These are phyloP conservation scores for Cygnus atratus DNA, from an alignment of 2,113 vertebrate species.

Conservation along the genomic window DNA sequence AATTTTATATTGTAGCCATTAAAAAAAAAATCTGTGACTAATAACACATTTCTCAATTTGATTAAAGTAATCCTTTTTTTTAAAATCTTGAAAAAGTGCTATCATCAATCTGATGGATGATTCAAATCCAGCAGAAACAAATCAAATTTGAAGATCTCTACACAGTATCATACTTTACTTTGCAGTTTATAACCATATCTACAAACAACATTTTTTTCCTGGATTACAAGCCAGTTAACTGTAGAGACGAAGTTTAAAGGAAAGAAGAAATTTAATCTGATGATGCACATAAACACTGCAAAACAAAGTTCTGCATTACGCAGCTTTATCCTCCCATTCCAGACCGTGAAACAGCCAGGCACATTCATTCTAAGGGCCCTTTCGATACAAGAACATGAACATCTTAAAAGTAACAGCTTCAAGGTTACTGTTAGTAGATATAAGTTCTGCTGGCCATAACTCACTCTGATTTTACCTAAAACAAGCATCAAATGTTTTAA, in stretches of 20 bases:
- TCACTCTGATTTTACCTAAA: background rate
- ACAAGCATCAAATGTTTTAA: background rate
- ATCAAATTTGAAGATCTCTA: background rate
- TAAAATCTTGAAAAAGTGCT: background rate
- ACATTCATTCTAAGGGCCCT: background rate
- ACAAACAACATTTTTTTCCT: background rate
- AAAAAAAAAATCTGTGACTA: background rate
- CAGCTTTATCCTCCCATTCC: background rate
- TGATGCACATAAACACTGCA: background rate
- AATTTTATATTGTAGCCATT: background rate
- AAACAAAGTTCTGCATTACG: background rate
- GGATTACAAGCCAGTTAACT: background rate
- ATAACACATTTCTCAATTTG: background rate
- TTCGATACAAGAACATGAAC: background rate
- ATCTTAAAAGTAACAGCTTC: background rate
- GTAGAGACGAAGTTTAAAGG: background rate
- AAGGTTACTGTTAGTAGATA: background rate
- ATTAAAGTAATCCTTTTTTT: background rate
- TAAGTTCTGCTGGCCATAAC: background rate
- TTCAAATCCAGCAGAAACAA: background rate
- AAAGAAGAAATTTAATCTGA: background rate
- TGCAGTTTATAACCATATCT: background rate
- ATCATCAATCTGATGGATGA: background rate
- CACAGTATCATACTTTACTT: background rate
- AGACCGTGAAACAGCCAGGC: background rate